phyloP scores from a whole-genome alignment of 2,888 invertebrate genomes.

The Synanthedon andrenaeformis region DNA sequence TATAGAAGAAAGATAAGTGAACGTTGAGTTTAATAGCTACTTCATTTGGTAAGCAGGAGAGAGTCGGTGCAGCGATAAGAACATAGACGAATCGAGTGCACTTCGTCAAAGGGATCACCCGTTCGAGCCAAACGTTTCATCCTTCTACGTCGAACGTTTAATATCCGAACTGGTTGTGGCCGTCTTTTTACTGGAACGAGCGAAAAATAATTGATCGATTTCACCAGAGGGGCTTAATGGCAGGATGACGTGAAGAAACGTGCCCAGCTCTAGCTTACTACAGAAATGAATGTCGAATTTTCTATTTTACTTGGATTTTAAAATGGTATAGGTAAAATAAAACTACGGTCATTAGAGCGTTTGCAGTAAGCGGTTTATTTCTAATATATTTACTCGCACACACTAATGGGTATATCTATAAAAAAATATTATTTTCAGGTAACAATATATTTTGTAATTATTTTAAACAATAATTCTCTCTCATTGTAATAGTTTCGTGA shows the following conservation, averaged over 20 bases:
- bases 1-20: background rate
- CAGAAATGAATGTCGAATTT: background rate
- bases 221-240: conserved; percentile 27
- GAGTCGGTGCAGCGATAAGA: conserved; percentile 43
- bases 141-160: conserved; percentile 42
- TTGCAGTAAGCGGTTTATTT: too few species aligned
- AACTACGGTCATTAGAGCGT: too few species aligned
- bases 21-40: background rate
- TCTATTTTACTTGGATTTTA: background rate
- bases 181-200: conserved; percentile 51
- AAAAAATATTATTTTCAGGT: too few species aligned
- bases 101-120: conserved; percentile 53
- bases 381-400: too few species aligned
- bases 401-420: too few species aligned
- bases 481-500: too few species aligned
- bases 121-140: conserved; percentile 22
- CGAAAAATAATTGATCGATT: conserved; percentile 66
- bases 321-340: background rate
- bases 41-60: background rate
- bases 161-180: conserved; percentile 43
- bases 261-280: conserved; percentile 3
- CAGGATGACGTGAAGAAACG: conserved; percentile 43
- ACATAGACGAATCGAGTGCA: conserved; percentile 42
- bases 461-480: too few species aligned
- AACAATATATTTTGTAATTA: too few species aligned